Evolutionary conservation across 2,888 invertebrate species (phyloP), one percentile per base, ranked within the genome.

Genomic region (Phyto melanocephala): DNA sequence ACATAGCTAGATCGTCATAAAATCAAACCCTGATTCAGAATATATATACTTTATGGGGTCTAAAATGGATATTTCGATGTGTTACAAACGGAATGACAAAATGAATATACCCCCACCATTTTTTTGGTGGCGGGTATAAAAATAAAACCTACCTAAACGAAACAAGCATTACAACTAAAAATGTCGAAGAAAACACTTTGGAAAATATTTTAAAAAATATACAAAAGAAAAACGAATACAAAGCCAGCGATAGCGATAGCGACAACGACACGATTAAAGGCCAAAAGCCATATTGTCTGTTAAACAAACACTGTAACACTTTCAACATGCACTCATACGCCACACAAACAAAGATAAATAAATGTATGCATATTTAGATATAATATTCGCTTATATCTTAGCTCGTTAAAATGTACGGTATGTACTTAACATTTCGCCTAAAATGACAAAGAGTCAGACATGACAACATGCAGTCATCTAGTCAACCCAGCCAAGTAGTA

Each of bases 351-450:
- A 60, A 40, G 35, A 42, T 4, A 50, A 8, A 33, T 13, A 13
- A 2, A 77, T n/a, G 20, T 6, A 50, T 24, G 22, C 24, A 40
- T 6, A 45, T 45, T 15, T 20, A 40, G 24, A 24, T 40, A 52
- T 67, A 52, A 72, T 42, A 65, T 65, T 28, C 56, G 56, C 65
- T 50, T 58, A 52, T 33, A 56, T 68, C 37, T 24, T 60, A 71
- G 79, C 79, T 71, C 65, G 60, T 62, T 79, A n/a, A n/a, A n/a
- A n/a, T 82, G 62, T 71, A 54, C 62, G 47, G 54, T 60, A 71
- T 79, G 75, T 79, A 72, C 82, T 82, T 82, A 79, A 82, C 82
- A 82, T 82, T 82, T 82, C 71, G 82, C 79, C 79, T 50, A 47
- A 45, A 75, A 70, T 79, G 79, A 79, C 82, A 54, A 52, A 75